Percentiles rank a stretch among this genome's conserved stretches.
Conservation (phyloP, 2,113 vertebrate species). For the Willisornis vidua region DNA sequence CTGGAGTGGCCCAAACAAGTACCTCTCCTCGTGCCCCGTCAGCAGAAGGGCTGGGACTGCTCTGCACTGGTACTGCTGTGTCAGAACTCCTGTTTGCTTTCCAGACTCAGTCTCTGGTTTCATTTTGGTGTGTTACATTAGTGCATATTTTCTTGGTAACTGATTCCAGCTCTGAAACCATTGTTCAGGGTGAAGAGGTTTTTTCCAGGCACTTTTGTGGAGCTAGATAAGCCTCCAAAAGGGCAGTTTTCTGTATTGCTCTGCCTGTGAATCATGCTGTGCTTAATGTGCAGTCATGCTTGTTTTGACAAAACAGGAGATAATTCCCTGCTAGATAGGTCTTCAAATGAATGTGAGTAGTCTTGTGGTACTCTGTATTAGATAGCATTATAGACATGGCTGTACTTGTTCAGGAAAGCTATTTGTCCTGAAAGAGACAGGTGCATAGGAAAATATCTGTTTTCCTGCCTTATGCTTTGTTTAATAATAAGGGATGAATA, state of each 20-base stretch:
- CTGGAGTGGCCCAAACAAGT: not conserved
- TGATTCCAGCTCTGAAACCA: not conserved
- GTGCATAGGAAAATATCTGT: slow-evolving; percentile 16
- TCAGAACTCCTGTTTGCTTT: not conserved
- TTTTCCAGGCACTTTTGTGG: not conserved
- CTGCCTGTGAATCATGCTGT: slow-evolving; percentile 22
- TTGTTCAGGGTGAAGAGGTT: not conserved
- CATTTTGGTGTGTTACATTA: not conserved
- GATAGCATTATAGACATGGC: not conserved
- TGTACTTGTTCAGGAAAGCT: slow-evolving; percentile 4
- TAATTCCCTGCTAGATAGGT: slow-evolving; percentile 26
- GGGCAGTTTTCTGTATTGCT: not conserved
- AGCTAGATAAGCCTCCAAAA: not conserved
- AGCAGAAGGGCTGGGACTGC: not conserved
- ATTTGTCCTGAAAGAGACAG: slow-evolving; percentile 35
- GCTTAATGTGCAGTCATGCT: not conserved
- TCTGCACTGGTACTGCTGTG: not conserved
- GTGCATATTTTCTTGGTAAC: not conserved
- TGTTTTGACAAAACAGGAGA: slow-evolving; percentile 5
- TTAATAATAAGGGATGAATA: slow-evolving; percentile 36
- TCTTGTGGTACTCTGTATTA: not conserved
- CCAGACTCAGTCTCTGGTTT: not conserved
- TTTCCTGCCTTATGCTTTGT: slow-evolving; percentile 25
- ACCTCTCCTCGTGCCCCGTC: fast-evolving
- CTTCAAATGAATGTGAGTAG: not conserved